Evolutionary conservation across 2,113 vertebrate species (phyloP).

Genomic region (Lepus americanus): DNA sequence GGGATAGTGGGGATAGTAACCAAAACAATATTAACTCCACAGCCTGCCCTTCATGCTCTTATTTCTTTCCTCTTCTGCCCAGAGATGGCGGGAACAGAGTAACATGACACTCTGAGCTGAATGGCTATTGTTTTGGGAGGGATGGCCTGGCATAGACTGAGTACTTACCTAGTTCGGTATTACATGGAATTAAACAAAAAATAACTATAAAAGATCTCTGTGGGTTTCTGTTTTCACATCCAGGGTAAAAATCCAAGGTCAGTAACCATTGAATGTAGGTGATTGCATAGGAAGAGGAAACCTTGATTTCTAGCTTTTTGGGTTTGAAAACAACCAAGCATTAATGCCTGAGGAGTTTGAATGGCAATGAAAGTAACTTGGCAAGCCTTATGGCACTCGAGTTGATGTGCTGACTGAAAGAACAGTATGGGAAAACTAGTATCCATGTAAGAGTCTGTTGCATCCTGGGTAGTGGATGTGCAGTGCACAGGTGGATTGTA

Average conservation of each 20-base stretch:
- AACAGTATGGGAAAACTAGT: background rate
- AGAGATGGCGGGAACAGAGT: background rate
- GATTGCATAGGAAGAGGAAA: background rate
- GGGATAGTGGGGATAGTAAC: background rate
- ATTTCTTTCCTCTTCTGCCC: background rate
- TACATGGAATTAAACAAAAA: background rate
- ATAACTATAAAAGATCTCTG: background rate
- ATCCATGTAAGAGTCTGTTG: background rate
- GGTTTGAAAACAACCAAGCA: background rate
- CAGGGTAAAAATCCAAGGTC: background rate
- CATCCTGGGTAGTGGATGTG: background rate
- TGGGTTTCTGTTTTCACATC: background rate
- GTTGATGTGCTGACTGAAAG: background rate
- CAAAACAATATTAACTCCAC: background rate
- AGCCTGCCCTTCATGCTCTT: background rate
- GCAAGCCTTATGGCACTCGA: background rate
- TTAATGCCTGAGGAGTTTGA: background rate
- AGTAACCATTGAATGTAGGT: background rate
- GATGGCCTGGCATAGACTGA: background rate
- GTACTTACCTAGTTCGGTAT: background rate
- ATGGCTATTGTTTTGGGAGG: background rate
- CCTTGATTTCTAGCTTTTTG: background rate
- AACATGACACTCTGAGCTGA: fast-evolving
- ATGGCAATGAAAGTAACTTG: background rate
- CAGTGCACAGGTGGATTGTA: background rate